phyloP scores from a whole-genome alignment of 2,113 vertebrate genomes.

The Cololabis saira region DNA sequence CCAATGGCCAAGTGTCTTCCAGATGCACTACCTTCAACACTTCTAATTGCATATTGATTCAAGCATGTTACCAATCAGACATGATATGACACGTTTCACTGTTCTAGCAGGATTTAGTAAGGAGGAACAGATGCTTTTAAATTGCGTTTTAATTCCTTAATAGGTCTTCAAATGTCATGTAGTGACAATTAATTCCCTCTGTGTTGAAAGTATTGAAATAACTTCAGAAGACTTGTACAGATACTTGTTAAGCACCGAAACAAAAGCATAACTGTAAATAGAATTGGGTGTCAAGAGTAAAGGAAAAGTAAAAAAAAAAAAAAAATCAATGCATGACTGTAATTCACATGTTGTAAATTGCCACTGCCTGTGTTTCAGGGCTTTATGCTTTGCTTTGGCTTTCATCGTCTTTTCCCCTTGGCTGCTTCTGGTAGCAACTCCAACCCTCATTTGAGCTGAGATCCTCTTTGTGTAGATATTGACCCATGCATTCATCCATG shows the following conservation, averaged over 20 bases:
- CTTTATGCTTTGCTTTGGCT: constrained; percentile 46
- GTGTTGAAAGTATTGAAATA: not conserved
- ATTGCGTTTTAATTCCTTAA: constrained; percentile 45
- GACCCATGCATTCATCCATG: constrained; percentile 63
- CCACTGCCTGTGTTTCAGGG: constrained; percentile 23
- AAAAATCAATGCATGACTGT: constrained; percentile 45
- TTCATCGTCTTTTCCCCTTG: constrained; percentile 44
- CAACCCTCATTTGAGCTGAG: constrained; percentile 58
- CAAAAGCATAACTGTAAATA: constrained; percentile 14
- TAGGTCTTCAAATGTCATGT: constrained; percentile 10
- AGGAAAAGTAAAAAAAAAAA: constrained; percentile 12
- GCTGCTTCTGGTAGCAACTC: constrained; percentile 53
- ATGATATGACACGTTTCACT: constrained; percentile 44
- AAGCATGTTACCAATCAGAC: constrained; percentile 36
- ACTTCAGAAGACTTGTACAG: not conserved
- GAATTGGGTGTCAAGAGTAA: constrained; percentile 13
- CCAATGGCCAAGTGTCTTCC: constrained; percentile 26
- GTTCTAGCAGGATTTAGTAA: constrained; percentile 10
- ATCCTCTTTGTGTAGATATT: constrained; percentile 67
- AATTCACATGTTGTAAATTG: constrained; percentile 58
- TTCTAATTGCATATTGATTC: constrained; percentile 61
- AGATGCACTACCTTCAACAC: constrained; percentile 27
- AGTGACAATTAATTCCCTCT: not conserved
- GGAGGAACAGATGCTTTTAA: constrained; percentile 44
- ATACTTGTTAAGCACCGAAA: constrained; percentile 1